Percentiles rank a stretch among this genome's conserved stretches.
Conservation (phyloP, 2,888 invertebrate species). For the Pheosia tremula region DNA sequence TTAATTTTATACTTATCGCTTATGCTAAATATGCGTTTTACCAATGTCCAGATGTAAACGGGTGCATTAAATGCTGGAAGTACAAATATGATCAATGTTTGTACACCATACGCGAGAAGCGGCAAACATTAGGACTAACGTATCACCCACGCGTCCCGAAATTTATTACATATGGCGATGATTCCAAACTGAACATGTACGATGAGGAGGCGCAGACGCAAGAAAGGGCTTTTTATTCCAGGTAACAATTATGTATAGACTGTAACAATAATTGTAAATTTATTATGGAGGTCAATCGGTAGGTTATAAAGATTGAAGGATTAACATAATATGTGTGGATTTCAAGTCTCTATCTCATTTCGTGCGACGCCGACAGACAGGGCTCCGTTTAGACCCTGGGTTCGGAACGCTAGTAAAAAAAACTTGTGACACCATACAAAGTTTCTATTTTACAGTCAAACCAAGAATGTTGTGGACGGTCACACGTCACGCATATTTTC, state of each 20-base stretch:
- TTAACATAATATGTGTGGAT: too few species aligned
- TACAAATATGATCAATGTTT: slow-evolving; percentile 86
- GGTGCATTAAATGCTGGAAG: slow-evolving; percentile 88
- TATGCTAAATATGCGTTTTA: neutral
- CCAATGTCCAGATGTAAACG: slow-evolving; percentile 85
- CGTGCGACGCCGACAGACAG: too few species aligned
- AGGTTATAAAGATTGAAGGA: neutral
- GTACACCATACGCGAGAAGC: slow-evolving; percentile 86
- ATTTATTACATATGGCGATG: slow-evolving; percentile 86
- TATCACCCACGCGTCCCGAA: slow-evolving; percentile 85
- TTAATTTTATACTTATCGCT: neutral
- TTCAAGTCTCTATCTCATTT: too few species aligned
- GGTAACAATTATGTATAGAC: slow-evolving; percentile 58
- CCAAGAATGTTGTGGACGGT: slow-evolving; percentile 80
- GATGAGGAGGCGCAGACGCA: slow-evolving; percentile 88
- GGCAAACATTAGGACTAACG: slow-evolving; percentile 86
- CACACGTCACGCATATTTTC: slow-evolving; percentile 87
- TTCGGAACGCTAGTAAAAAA: too few species aligned
- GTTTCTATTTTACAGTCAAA: slow-evolving; percentile 65
- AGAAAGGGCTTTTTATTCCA: slow-evolving; percentile 85
- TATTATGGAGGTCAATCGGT: neutral
- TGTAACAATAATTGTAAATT: too few species aligned
- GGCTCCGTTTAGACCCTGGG: too few species aligned
- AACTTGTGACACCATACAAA: neutral
- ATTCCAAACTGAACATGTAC: slow-evolving; percentile 86